A percentile compares a stretch with the other conserved stretches of the same genome.
phyloP scores from a whole-genome alignment of 2,888 invertebrate species.

The Tipula unca region DNA sequence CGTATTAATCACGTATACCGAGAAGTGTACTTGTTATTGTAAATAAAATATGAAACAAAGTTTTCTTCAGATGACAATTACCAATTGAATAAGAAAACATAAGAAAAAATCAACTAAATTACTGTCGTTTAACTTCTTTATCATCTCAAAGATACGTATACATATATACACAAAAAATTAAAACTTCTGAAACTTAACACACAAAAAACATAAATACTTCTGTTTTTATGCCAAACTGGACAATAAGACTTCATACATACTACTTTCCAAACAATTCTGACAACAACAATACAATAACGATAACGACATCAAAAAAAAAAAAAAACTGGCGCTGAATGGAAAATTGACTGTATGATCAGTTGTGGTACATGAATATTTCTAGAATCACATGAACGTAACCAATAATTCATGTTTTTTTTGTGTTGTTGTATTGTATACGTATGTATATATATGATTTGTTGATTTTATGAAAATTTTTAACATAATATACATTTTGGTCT shows the following conservation, averaged over 20 bases:
- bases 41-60: not conserved
- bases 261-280: not conserved
- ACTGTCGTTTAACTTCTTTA: not conserved
- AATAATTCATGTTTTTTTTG: not conserved
- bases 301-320: not conserved
- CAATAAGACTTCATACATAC: not conserved
- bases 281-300: not conserved
- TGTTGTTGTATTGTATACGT: not conserved
- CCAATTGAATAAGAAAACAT: not conserved
- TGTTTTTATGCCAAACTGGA: not conserved
- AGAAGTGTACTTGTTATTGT: not conserved
- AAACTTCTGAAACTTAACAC: not conserved
- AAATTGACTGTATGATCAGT: not conserved
- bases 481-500: not conserved
- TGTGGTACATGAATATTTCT: not conserved
- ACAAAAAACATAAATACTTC: not conserved
- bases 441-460: not conserved
- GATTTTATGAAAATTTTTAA: not conserved
- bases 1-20: not conserved
- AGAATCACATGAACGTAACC: not conserved
- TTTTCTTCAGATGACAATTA: not conserved
- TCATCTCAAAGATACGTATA: not conserved
- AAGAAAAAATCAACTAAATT: not conserved
- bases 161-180: not conserved
- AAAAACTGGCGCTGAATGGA: not conserved